Evolutionary conservation across 2,797 vertebrate genomes (phyloP), one percentile per base, ranked within the genome.

Genomic region (Vespertilio murinus): DNA sequence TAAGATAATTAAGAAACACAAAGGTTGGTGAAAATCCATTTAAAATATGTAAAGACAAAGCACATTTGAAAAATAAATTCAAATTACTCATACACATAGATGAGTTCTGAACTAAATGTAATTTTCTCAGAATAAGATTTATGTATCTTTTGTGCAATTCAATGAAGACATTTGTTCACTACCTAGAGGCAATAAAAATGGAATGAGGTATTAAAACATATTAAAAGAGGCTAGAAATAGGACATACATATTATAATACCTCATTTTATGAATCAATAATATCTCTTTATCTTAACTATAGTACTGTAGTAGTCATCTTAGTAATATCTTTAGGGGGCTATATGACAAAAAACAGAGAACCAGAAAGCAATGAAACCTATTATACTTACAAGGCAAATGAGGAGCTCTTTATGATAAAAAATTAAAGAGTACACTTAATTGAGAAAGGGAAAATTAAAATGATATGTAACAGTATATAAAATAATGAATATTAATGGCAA

Each of bases 91-190:
- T 85, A 77, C 61, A 86, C 64, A 69, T 47, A 94, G 92, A 94
- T 92, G 64, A 95, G 77, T 45, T 93, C 87, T 88, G 84, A 89
- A 95, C n/a, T 96, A 95, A 94, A 92, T 52, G 69, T 88, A 89
- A 95, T 97, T 97, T 97, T 96, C 87, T 93, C 78, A 80, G 71
- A 92, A 95, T 89, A 93, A 87, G 93, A 94, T 94, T 95, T 95
- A 91, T 94, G n/a, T 90, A 78, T 93, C 77, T 86, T 95, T 89
- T 93, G 74, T 93, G 56, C 54, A 91, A 67, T 93, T 96, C 88
- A 91, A 17, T 78, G 73, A 93, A 94, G 90, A 88, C 79, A 95
- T 97, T 96, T 95, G 64, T 95, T 96, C 78, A 95, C 93, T 88
- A 92, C 73, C 71, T 67, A 93, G 59, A 79, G 64, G 81, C 73